Percentiles rank a stretch among this genome's conserved stretches.
These are phyloP conservation scores for Actinernus sp. DNA, from an alignment of 92 coral and sea anemone genomes.

Conservation along the genomic window DNA sequence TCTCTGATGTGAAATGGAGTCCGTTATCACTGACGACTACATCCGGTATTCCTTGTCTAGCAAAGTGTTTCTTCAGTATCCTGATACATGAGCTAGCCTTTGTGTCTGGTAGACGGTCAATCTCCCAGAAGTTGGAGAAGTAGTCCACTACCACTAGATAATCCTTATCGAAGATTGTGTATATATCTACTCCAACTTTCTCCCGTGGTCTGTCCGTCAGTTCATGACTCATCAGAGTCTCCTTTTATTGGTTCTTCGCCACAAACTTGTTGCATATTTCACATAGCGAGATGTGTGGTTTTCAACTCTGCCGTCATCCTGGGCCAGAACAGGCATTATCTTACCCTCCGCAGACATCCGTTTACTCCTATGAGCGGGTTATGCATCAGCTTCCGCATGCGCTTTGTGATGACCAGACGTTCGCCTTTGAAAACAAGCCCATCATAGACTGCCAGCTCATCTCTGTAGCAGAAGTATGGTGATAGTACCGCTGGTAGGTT, in stretches of 20 bases:
- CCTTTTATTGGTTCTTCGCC: constrained; percentile 27
- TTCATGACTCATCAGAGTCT: constrained; percentile 53
- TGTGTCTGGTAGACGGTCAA: constrained; percentile 47
- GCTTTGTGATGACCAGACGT: constrained; percentile 6
- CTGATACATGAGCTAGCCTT: constrained; percentile 43
- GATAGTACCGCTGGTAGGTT: constrained; percentile 25
- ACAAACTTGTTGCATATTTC: constrained; percentile 21
- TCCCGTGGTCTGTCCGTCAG: constrained; percentile 58
- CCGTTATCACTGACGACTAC: too few species aligned
- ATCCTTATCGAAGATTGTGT: constrained; percentile 43
- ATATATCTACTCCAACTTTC: constrained; percentile 45
- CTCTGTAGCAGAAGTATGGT: constrained; percentile 36
- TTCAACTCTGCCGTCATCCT: constrained; percentile 41
- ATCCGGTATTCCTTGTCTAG: too few species aligned
- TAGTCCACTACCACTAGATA: constrained; percentile 63
- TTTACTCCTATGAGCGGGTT: constrained; percentile 55
- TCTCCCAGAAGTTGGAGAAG: constrained; percentile 68
- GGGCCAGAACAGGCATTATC: constrained; percentile 60
- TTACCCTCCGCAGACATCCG: constrained; percentile 56
- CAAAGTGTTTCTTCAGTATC: too few species aligned
- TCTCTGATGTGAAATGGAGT: too few species aligned
- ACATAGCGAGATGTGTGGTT: constrained; percentile 30
- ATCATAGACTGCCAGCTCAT: constrained; percentile 6
- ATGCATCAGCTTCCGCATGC: constrained; percentile 15
- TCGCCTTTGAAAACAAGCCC: too few species aligned